phyloP scores from a whole-genome alignment of 2,113 vertebrate species.

The Myrmecophaga tridactyla region DNA sequence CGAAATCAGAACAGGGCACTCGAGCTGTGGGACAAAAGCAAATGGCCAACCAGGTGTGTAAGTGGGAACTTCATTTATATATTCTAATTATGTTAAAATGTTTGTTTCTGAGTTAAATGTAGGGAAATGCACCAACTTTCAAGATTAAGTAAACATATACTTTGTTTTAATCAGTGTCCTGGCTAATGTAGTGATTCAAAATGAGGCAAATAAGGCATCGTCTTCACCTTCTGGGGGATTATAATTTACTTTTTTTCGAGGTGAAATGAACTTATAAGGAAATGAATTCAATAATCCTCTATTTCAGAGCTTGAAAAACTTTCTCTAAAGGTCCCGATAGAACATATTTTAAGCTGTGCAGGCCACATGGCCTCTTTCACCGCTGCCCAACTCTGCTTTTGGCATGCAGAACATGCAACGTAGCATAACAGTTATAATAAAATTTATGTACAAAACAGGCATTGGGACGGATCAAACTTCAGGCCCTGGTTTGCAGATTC shows the following conservation, averaged over 20 bases:
- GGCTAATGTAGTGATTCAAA: not conserved
- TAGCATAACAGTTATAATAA: not conserved
- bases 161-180: not conserved
- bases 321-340: not conserved
- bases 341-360: not conserved
- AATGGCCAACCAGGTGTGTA: not conserved
- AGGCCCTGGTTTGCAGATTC: not conserved
- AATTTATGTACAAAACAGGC: not conserved
- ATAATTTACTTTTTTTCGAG: not conserved
- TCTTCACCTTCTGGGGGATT: not conserved
- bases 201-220: too few relatives aligned
- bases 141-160: not conserved
- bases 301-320: not conserved
- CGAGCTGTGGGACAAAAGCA: not conserved
- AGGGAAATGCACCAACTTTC: not conserved
- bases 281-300: not conserved
- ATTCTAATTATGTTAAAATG: not conserved
- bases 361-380: too few relatives aligned
- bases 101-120: not conserved
- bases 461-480: not conserved
- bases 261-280: not conserved
- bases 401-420: not conserved
- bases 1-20: not conserved
- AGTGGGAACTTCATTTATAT: not conserved
- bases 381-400: not conserved